Evolutionary conservation across 1,140 invertebrate genomes (phyloP).

Genomic region (Drosophila dunni): DNA sequence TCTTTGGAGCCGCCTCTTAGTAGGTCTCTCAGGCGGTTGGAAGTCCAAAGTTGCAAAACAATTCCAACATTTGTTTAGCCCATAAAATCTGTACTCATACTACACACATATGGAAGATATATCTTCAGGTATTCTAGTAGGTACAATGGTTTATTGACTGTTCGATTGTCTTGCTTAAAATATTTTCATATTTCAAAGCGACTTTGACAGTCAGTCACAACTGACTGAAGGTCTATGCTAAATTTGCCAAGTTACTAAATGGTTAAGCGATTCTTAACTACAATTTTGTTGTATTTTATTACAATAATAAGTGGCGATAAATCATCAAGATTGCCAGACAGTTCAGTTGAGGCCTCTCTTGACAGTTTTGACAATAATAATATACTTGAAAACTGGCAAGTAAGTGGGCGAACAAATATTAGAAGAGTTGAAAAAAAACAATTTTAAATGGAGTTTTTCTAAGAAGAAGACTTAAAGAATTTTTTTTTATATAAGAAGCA

Average conservation of each 20-base stretch:
- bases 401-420: no score
- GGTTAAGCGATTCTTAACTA: background rate
- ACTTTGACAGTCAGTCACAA: background rate
- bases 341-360: background rate
- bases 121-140: slow-evolving; percentile 16
- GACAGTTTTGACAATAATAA: background rate
- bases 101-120: background rate
- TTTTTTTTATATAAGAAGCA: no score
- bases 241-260: background rate
- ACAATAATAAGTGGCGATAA: background rate
- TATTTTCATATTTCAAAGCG: background rate
- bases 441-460: no score
- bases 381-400: background rate
- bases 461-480: no score
- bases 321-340: background rate
- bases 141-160: background rate
- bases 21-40: slow-evolving; percentile 12
- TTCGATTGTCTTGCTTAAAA: background rate
- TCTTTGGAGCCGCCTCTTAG: background rate
- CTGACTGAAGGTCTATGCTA: background rate
- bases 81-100: slow-evolving; percentile 18
- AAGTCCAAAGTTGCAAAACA: slow-evolving; percentile 46
- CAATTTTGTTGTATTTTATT: background rate
- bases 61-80: slow-evolving; percentile 37
- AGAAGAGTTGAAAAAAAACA: no score